Conservation (phyloP, 1,140 invertebrate species). For the Patella vulgata region DNA sequence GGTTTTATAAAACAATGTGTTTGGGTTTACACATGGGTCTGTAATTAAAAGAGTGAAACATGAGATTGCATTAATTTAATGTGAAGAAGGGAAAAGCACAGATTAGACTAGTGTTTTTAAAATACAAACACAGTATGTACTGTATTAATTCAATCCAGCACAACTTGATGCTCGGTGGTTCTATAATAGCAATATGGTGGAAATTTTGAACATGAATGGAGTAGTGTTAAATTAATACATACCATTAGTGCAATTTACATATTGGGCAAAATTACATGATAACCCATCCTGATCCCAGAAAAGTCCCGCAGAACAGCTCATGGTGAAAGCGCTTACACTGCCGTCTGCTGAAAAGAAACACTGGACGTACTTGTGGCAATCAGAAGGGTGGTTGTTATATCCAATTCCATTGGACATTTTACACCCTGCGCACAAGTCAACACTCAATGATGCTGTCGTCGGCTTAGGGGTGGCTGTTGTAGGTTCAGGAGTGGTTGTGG, state of each 20-base stretch:
- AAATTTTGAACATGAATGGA: no score
- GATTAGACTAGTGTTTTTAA: no score
- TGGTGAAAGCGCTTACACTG: conserved; percentile 2
- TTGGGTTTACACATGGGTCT: no score
- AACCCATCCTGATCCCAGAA: conserved; percentile 34
- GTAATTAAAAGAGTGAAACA: no score
- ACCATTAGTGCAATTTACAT: conserved; percentile 27
- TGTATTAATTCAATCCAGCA: no score
- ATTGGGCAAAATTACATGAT: conserved; percentile 16
- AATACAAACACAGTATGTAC: no score
- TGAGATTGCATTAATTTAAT: no score
- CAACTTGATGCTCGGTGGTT: no score
- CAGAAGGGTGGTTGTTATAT: conserved; percentile 7
- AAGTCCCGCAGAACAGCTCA: conserved; percentile 18
- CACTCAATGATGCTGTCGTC: background rate
- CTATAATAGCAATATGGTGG: no score
- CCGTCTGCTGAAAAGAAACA: background rate
- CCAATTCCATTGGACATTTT: conserved; percentile 12
- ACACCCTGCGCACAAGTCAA: conserved; percentile 6
- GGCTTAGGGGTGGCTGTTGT: background rate
- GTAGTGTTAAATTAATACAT: background rate
- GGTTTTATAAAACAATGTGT: no score
- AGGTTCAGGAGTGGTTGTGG: background rate
- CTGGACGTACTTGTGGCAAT: conserved; percentile 16
- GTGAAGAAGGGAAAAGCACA: no score